Base-by-base conservation (phyloP, 2,797 vertebrate genomes). In the Podargus strigoides region DNA sequence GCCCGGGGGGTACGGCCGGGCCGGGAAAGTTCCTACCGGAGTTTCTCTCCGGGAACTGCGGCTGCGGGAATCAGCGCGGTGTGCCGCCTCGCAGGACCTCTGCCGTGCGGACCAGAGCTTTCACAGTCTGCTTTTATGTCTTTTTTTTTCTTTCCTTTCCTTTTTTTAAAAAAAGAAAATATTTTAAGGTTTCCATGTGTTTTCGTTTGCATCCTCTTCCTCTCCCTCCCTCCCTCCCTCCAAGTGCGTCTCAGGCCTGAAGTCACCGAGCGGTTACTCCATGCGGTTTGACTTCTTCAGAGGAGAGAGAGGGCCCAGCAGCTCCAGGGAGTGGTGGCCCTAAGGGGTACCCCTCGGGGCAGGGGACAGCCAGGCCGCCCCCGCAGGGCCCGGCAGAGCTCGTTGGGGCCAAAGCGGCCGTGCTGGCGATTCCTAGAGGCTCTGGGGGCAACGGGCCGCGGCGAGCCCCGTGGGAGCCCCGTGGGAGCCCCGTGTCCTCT, bases 121-220 rank as follows among this genome's bases (percentile, higher is more conserved):
- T 46, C 36, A 8, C 36, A 22, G 36, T 4, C 4, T 18, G 53
- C 0, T 5, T 70, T 50, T 28, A 4, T 6, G 7, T 18, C 3
- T 30, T 37, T 21, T 34, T 39, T 58, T 24, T 17, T 10, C 26
- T 27, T 23, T 34, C 8, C 13, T 44, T 7, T n/a, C 46, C 13
- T 5, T 3, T 41, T 14, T 28, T 52, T 56, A 47, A 3, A 4
- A 24, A 28, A 34, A n/a, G n/a, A 46, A 49, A 28, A 34, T 63
- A 0, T 68, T 56, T 27, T 37, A 32, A 59, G 14, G 6, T 53
- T 79, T 78, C 12, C 52, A 0, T 23, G 27, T 26, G 17, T 22
- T 60, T 68, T 60, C n/a, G 22, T 30, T 50, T 56, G 34, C 22
- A 36, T 13, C 22, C 30, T 23, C 18, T 16, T 22, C 26, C 41